phyloP scores from a whole-genome alignment of 1,140 invertebrate species.

The Lucilia cuprina region DNA sequence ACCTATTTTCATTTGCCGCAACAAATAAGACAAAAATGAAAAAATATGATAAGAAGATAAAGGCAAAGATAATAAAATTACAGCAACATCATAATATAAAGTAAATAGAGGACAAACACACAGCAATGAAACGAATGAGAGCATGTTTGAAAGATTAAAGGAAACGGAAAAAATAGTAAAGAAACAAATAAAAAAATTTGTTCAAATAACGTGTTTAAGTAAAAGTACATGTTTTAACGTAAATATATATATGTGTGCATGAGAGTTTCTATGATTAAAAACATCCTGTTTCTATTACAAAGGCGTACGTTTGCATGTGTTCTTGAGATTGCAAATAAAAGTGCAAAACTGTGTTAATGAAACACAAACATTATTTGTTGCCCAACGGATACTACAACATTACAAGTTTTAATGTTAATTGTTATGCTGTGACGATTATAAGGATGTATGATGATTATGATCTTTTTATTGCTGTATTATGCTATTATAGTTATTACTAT shows the following conservation, averaged over 20 bases:
- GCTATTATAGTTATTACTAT: background rate
- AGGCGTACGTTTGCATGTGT: background rate
- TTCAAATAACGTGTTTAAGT: slow-evolving; percentile 6
- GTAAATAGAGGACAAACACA: background rate
- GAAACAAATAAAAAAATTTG: background rate
- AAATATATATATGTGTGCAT: background rate
- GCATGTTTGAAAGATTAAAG: background rate
- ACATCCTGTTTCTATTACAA: background rate
- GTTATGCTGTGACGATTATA: background rate
- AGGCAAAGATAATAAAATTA: slow-evolving; percentile 1
- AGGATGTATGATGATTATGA: background rate
- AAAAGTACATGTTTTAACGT: background rate
- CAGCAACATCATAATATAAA: background rate
- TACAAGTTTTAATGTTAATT: background rate
- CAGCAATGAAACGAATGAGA: background rate
- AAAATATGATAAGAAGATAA: slow-evolving; percentile 1
- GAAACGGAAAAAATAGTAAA: background rate
- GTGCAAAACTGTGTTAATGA: background rate
- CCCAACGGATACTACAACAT: background rate
- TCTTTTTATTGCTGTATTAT: background rate
- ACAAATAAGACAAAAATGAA: background rate
- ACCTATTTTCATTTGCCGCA: slow-evolving; percentile 32
- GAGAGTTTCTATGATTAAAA: background rate
- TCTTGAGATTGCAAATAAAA: background rate
- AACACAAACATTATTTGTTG: background rate